Evolutionary conservation across 2,797 vertebrate species (phyloP).

Genomic region (Mus spretus): DNA sequence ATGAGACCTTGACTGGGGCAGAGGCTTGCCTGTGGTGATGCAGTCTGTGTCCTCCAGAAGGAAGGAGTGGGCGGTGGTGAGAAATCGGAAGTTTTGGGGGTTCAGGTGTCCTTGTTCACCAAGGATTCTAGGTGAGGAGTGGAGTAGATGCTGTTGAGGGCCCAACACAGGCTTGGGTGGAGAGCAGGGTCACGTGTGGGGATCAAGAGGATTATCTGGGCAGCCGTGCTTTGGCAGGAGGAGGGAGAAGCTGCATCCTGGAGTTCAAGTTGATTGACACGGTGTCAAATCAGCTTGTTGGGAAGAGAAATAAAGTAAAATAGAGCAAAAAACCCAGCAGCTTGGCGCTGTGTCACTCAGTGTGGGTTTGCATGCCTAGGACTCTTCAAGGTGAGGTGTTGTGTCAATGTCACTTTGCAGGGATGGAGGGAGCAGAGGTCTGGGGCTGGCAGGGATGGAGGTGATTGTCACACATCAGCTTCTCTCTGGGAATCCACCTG

Average conservation of each 20-base stretch:
- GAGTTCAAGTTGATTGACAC: not conserved
- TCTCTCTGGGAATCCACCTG: fast-evolving
- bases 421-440: not conserved
- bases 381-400: not conserved
- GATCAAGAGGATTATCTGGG: not conserved
- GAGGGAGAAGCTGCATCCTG: not conserved
- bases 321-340: not conserved
- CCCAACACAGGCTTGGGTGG: fast-evolving
- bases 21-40: not conserved
- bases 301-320: constrained; percentile 1
- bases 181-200: not conserved
- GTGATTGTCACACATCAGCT: not conserved
- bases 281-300: not conserved
- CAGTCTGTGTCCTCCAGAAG: not conserved
- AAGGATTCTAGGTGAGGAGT: not conserved
- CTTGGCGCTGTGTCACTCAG: not conserved
- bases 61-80: not conserved
- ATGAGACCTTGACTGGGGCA: not conserved
- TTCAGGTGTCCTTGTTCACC: fast-evolving
- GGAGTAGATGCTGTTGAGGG: not conserved
- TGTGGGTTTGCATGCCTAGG: not conserved
- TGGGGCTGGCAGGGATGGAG: not conserved
- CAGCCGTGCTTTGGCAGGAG: fast-evolving
- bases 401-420: not conserved
- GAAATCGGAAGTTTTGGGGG: not conserved